Evolutionary conservation across 2,113 vertebrate species (phyloP).

Genomic region (Oryzias melastigma): DNA sequence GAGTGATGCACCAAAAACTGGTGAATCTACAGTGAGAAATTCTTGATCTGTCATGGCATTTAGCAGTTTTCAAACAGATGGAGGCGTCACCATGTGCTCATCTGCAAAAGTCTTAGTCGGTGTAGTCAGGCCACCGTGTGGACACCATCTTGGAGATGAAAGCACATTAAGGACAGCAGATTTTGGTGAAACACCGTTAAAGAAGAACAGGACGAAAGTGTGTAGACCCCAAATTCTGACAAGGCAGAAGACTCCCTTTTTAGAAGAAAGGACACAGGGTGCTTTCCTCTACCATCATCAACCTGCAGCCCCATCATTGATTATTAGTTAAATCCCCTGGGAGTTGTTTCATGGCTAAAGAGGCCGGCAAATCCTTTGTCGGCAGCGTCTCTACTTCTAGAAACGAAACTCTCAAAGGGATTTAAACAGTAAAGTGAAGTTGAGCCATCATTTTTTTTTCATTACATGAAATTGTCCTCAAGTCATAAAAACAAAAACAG

Average conservation of each 20-base stretch:
- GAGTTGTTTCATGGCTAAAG: conserved; percentile 39
- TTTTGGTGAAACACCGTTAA: conserved; percentile 65
- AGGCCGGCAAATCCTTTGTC: conserved; percentile 25
- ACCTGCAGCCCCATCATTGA: conserved; percentile 38
- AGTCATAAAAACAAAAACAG: conserved; percentile 52
- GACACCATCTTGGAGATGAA: conserved; percentile 47
- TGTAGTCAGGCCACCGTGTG: conserved; percentile 38
- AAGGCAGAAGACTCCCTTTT: conserved; percentile 56
- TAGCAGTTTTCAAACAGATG: conserved; percentile 33
- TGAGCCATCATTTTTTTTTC: conserved; percentile 32
- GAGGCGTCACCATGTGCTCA: conserved; percentile 28
- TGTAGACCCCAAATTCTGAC: conserved; percentile 56
- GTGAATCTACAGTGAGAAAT: conserved; percentile 47
- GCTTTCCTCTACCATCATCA: conserved; percentile 29
- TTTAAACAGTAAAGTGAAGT: conserved; percentile 44
- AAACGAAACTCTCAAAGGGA: conserved; percentile 36
- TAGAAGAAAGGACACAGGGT: conserved; percentile 35
- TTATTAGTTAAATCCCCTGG: conserved; percentile 37
- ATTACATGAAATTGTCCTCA: conserved; percentile 51
- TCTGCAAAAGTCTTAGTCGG: conserved; percentile 37
- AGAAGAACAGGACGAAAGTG: conserved; percentile 48
- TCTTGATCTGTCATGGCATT: conserved; percentile 52
- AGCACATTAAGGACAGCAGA: conserved; percentile 40
- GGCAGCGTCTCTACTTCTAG: conserved; percentile 29
- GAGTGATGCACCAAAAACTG: conserved; percentile 47